These are phyloP conservation scores for Stenolophus ochropezus DNA, from an alignment of 2,888 invertebrate genomes.

Conservation along the genomic window DNA sequence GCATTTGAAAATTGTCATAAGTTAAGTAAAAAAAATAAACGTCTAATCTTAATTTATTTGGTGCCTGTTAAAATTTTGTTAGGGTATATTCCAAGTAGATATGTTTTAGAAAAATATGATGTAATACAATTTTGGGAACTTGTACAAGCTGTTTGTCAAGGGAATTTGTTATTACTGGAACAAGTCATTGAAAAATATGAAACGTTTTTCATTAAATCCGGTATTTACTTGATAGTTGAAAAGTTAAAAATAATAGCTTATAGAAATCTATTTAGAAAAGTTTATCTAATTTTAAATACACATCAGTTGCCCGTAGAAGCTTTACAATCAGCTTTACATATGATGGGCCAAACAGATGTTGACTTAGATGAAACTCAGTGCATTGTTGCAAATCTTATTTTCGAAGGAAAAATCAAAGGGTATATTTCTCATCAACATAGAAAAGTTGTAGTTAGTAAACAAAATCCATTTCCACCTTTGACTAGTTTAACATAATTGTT, in stretches of 20 bases:
- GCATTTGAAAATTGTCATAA: conserved; percentile 94
- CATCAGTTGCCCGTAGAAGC: conserved; percentile 93
- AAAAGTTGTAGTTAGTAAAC: conserved; percentile 97
- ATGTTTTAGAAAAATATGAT: conserved; percentile 90
- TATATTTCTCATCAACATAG: conserved; percentile 98
- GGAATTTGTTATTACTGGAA: conserved; percentile 89
- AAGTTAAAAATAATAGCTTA: conserved; percentile 96
- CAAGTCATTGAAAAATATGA: conserved; percentile 90
- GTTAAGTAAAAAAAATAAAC: conserved; percentile 88
- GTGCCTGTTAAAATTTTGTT: conserved; percentile 98
- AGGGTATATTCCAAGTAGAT: conserved; percentile 93
- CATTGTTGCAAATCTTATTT: conserved; percentile 96
- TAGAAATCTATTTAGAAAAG: conserved; percentile 96
- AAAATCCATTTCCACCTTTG: conserved; percentile 93
- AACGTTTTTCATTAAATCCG: conserved; percentile 94
- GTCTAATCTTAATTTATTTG: conserved; percentile 94
- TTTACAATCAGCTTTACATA: conserved; percentile 87
- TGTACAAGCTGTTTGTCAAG: conserved; percentile 90
- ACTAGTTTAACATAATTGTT: conserved; percentile 76
- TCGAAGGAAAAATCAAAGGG: conserved; percentile 97
- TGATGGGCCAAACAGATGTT: conserved; percentile 88
- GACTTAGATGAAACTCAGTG: conserved; percentile 97
- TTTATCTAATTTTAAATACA: conserved; percentile 83
- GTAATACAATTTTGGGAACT: conserved; percentile 93
- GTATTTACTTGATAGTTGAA: conserved; percentile 98